Conservation (phyloP, 2,113 vertebrate species). For the Hippocampus guttulatus region DNA sequence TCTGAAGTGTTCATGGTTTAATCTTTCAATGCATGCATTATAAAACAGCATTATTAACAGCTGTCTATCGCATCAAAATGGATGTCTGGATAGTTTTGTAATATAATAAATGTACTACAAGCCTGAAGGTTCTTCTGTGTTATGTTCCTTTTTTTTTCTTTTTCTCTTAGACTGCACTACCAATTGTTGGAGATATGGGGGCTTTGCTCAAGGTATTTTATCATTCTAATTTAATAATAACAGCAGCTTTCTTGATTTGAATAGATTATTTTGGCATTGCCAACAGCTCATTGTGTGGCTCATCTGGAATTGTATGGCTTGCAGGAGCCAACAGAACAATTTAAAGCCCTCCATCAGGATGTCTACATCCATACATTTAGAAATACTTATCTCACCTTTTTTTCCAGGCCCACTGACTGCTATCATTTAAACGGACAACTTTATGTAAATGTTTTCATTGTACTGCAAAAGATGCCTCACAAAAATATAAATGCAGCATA, state of each 20-base stretch:
- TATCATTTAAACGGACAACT: background rate
- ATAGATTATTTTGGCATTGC: background rate
- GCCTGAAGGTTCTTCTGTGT: conserved; percentile 1
- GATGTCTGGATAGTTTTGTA: conserved; percentile 4
- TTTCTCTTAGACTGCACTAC: conserved; percentile 83
- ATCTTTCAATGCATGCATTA: conserved; percentile 22
- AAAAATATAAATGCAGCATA: background rate
- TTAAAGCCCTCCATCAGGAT: conserved; percentile 44
- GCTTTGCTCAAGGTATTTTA: conserved; percentile 84
- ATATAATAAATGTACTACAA: background rate
- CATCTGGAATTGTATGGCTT: background rate
- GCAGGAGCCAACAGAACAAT: background rate
- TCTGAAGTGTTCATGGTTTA: conserved; percentile 5
- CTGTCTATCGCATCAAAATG: conserved; percentile 17
- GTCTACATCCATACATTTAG: conserved; percentile 19
- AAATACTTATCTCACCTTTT: background rate
- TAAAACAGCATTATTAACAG: conserved; percentile 7
- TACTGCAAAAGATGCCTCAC: background rate
- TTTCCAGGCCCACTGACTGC: conserved; percentile 7
- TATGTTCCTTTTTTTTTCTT: conserved; percentile 7
- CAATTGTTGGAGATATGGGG: conserved; percentile 89
- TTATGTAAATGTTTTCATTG: background rate
- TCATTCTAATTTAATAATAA: conserved; percentile 18
- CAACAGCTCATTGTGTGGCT: conserved; percentile 14
- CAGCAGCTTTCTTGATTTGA: conserved; percentile 14